Conservation (phyloP, 2,888 invertebrate species). For the Epistrophella euchroma region DNA sequence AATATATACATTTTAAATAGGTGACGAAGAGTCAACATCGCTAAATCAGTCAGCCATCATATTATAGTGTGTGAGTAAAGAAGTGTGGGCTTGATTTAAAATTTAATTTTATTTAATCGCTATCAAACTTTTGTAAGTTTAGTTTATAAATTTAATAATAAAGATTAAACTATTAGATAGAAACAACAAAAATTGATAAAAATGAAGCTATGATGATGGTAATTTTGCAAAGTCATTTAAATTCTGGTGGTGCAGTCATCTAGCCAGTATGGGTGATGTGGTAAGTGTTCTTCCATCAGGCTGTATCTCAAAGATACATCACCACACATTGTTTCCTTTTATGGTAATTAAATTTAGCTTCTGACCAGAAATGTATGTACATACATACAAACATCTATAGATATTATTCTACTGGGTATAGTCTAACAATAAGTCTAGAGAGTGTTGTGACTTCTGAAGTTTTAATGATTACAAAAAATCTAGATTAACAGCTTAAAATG, state of each 20-base stretch:
- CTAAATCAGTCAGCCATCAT: neutral
- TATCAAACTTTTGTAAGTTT: neutral
- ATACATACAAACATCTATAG: neutral
- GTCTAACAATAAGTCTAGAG: neutral
- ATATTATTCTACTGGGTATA: neutral
- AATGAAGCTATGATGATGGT: neutral
- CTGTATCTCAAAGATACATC: slow-evolving; percentile 48
- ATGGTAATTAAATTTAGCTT: slow-evolving; percentile 56
- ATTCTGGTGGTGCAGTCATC: slow-evolving; percentile 25
- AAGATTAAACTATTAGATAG: neutral
- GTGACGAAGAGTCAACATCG: slow-evolving; percentile 17
- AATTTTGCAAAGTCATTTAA: slow-evolving; percentile 25
- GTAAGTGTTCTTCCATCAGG: neutral
- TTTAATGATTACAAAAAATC: slow-evolving; percentile 27
- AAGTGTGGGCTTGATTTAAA: neutral
- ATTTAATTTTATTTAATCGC: neutral
- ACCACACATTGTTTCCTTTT: slow-evolving; percentile 50
- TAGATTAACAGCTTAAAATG: slow-evolving; percentile 48
- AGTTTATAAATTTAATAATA: neutral
- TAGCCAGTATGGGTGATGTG: slow-evolving; percentile 8
- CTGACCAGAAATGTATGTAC: neutral
- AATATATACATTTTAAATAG: slow-evolving; percentile 40
- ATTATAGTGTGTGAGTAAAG: neutral
- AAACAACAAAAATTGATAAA: neutral
- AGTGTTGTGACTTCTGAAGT: slow-evolving; percentile 31